A percentile compares a stretch with the other conserved stretches of the same genome.
These are phyloP conservation scores for Halichondria panicea DNA, from an alignment of 37 sponge, comb jelly and placozoan genomes.

Conservation along the genomic window DNA sequence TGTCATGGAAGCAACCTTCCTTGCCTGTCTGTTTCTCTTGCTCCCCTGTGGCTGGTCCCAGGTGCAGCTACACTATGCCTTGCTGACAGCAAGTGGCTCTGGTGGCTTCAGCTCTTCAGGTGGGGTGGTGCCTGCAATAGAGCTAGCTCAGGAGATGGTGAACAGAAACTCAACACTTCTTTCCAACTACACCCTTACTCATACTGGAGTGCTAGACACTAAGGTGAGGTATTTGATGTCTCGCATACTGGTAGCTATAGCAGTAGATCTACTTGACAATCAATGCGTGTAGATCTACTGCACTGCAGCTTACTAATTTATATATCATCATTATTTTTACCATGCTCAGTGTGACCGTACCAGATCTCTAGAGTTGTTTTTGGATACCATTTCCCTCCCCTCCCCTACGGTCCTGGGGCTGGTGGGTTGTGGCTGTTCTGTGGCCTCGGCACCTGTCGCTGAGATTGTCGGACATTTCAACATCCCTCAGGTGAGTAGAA, in stretches of 20 bases:
- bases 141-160: slow-evolving; percentile 6
- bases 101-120: slow-evolving; percentile 15
- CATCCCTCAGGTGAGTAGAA: slow-evolving; percentile 17
- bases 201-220: not conserved
- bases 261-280: too few species aligned
- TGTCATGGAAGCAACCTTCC: too few species aligned
- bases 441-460: slow-evolving; percentile 30
- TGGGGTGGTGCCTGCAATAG: slow-evolving; percentile 11
- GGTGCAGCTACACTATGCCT: not conserved
- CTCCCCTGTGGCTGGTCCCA: too few species aligned
- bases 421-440: slow-evolving; percentile 40
- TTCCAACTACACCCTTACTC: not conserved
- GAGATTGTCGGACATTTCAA: slow-evolving; percentile 31
- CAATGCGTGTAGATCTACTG: too few species aligned
- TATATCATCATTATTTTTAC: too few species aligned
- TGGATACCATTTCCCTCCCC: not conserved
- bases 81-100: slow-evolving; percentile 7
- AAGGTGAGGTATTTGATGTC: not conserved
- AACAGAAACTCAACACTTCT: not conserved
- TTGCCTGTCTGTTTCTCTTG: too few species aligned
- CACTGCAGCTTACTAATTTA: too few species aligned
- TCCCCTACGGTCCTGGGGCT: not conserved
- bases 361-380: slow-evolving; percentile 10
- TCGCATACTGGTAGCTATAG: too few species aligned
- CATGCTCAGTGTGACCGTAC: slow-evolving; percentile 13